These are phyloP conservation scores for Tricholaema leucomelas DNA, from an alignment of 2,113 vertebrate species.

Conservation along the genomic window DNA sequence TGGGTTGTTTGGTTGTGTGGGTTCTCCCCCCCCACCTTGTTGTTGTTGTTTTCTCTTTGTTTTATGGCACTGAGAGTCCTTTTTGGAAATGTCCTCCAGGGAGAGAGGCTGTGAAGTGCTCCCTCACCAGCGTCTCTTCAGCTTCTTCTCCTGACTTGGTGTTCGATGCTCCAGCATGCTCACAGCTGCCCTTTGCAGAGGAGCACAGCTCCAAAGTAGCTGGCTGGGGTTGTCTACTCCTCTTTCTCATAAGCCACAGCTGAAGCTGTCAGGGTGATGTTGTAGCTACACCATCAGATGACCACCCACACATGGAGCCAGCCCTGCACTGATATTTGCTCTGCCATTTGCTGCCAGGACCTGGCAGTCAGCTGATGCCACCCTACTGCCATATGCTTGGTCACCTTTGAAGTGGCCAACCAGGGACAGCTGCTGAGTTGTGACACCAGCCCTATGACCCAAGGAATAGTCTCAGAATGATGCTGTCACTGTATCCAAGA, in stretches of 20 bases:
- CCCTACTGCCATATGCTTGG: not conserved
- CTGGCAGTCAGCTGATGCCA: not conserved
- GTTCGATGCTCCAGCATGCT: fast-evolving
- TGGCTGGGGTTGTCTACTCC: not conserved
- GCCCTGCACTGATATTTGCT: not conserved
- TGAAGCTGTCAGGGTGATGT: not conserved
- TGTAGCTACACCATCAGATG: not conserved
- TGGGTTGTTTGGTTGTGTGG: not conserved
- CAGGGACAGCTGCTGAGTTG: not conserved
- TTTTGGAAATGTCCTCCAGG: conserved; percentile 27
- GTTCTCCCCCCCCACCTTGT: too few species aligned
- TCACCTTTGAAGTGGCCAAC: not conserved
- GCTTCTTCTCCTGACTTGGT: not conserved
- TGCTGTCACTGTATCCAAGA: not conserved
- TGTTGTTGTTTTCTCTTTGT: conserved; percentile 31
- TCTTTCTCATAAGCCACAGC: not conserved
- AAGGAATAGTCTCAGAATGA: not conserved
- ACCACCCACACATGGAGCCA: not conserved
- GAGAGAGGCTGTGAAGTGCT: not conserved
- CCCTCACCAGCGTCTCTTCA: not conserved
- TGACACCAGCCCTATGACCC: not conserved
- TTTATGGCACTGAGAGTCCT: not conserved
- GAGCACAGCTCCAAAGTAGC: not conserved
- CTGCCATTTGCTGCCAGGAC: not conserved
- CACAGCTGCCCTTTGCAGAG: not conserved